These are phyloP conservation scores for Cassiopea andromeda DNA, from an alignment of 30 jellyfish, hydroid and myxozoan species.

Conservation along the genomic window DNA sequence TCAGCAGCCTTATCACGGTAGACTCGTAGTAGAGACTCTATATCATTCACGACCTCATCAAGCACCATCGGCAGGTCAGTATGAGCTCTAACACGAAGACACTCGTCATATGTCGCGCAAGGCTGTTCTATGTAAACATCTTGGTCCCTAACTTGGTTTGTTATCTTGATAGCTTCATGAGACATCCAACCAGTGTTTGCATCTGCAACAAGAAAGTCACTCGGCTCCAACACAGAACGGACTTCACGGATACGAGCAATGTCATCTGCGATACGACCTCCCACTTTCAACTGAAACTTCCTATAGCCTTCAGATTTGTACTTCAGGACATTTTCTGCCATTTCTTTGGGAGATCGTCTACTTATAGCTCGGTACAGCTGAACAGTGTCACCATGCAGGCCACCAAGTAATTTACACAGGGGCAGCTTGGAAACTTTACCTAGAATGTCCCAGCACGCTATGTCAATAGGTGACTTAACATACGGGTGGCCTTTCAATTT, in stretches of 20 bases:
- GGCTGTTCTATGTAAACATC: slow-evolving; percentile 73
- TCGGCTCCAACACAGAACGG: slow-evolving; percentile 48
- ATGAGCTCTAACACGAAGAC: slow-evolving; percentile 60
- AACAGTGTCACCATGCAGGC: slow-evolving; percentile 55
- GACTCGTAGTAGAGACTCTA: slow-evolving; percentile 37
- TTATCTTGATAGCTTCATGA: slow-evolving; percentile 57
- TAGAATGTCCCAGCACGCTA: slow-evolving; percentile 72
- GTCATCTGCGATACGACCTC: slow-evolving; percentile 57
- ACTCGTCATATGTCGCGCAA: slow-evolving; percentile 66
- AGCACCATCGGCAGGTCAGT: slow-evolving; percentile 53
- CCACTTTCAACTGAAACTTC: slow-evolving; percentile 64
- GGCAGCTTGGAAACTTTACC: slow-evolving; percentile 57
- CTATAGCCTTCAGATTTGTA: slow-evolving; percentile 46
- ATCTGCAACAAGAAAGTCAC: slow-evolving; percentile 60
- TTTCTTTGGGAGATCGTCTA: slow-evolving; percentile 31
- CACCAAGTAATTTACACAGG: slow-evolving; percentile 61
- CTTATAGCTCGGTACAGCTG: slow-evolving; percentile 66
- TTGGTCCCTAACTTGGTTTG: slow-evolving; percentile 46
- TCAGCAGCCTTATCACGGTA: slow-evolving; percentile 53
- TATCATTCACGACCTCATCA: slow-evolving; percentile 55
- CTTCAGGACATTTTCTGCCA: slow-evolving; percentile 50
- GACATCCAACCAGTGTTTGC: slow-evolving; percentile 76
- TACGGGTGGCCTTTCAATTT: slow-evolving; percentile 68
- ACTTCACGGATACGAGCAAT: slow-evolving; percentile 63
- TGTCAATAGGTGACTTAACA: slow-evolving; percentile 69